Conservation (phyloP, 2,797 vertebrate species). For the Sus cebifrons region DNA sequence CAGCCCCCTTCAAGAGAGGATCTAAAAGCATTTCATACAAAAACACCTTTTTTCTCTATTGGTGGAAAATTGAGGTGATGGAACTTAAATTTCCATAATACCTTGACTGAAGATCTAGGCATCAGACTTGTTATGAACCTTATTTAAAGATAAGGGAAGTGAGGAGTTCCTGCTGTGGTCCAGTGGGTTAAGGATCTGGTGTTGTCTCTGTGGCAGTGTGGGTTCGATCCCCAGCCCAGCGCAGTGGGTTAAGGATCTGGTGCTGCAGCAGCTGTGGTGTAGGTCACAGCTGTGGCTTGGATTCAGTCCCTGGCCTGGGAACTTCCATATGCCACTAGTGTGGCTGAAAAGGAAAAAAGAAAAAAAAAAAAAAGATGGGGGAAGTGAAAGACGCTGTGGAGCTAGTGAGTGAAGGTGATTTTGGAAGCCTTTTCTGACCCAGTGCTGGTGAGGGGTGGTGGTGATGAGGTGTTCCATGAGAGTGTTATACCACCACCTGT, state of each 20-base stretch:
- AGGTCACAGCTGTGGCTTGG: no score
- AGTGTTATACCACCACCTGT: not conserved
- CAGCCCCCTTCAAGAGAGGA: not conserved
- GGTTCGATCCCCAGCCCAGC: no score
- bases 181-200: no score
- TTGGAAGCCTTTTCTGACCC: not conserved
- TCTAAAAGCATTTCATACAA: conserved; percentile 15
- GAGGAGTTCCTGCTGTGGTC: no score
- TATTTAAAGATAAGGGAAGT: conserved; percentile 12
- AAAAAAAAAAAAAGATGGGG: no score
- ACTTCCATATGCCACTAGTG: no score
- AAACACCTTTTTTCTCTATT: conserved; percentile 25
- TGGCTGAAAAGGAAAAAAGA: no score
- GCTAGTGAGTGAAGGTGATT: not conserved
- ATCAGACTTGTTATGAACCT: not conserved
- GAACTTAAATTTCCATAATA: conserved; percentile 41
- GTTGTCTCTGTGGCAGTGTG: no score
- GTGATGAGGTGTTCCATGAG: not conserved
- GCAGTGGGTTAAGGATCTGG: no score
- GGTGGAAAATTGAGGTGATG: not conserved
- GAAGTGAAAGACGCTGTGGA: not conserved
- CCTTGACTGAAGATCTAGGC: not conserved
- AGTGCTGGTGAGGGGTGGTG: not conserved
- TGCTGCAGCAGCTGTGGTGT: no score
- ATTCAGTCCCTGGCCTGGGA: no score